A percentile compares a stretch with the other conserved stretches of the same genome.
Evolutionary conservation across 2,113 vertebrate species (phyloP).

Genomic region (Platysteira castanea): DNA sequence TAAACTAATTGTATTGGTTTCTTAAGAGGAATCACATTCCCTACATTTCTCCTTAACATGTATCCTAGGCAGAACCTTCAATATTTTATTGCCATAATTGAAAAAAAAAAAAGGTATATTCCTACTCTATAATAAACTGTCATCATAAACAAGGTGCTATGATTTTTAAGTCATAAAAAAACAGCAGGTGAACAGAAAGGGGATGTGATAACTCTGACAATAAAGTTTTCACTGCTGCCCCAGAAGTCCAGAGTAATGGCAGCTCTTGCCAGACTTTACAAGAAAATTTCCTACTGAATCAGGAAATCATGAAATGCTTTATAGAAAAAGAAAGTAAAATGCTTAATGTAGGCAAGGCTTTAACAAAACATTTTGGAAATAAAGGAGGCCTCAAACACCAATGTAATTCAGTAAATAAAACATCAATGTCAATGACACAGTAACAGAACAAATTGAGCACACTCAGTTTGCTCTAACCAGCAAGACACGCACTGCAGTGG

Average conservation of each 20-base stretch:
- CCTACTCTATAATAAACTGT: slow-evolving; percentile 36
- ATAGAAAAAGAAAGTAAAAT: not conserved
- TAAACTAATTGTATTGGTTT: slow-evolving; percentile 42
- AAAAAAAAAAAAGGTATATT: slow-evolving; percentile 41
- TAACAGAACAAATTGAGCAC: not conserved
- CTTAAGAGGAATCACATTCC: slow-evolving; percentile 26
- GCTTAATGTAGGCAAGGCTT: not conserved
- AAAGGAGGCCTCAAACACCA: not conserved
- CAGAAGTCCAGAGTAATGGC: slow-evolving; percentile 12
- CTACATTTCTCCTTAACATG: not conserved
- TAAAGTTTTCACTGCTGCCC: slow-evolving; percentile 37
- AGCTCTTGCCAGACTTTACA: not conserved
- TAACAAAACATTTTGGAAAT: not conserved
- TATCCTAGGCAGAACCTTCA: not conserved
- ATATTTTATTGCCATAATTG: slow-evolving; percentile 49
- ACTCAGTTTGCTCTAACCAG: not conserved
- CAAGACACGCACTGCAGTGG: not conserved
- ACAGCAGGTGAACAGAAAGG: slow-evolving; percentile 50
- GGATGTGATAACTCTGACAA: slow-evolving; percentile 43
- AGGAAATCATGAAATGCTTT: slow-evolving; percentile 7
- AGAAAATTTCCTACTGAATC: slow-evolving; percentile 37
- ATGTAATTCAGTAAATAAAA: not conserved
- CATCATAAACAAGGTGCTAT: slow-evolving; percentile 46
- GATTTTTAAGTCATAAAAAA: slow-evolving; percentile 57
- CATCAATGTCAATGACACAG: not conserved